These are phyloP conservation scores for Pachyrhynchus sulphureomaculatus DNA, from an alignment of 1,140 invertebrate species.

Conservation along the genomic window DNA sequence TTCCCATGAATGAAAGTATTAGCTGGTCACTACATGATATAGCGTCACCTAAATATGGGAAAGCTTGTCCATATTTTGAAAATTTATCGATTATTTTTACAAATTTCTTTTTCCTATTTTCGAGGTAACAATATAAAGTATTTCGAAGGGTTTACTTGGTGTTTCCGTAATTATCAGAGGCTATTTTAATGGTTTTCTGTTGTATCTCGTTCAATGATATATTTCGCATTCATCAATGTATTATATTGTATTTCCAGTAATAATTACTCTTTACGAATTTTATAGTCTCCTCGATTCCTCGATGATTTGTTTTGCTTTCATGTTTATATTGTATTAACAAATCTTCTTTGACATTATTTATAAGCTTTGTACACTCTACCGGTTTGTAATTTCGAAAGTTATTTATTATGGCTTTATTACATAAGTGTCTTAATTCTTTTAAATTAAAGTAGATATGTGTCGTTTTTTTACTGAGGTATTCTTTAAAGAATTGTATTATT, in stretches of 20 bases:
- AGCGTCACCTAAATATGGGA: constrained; percentile 8
- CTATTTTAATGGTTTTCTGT: constrained; percentile 14
- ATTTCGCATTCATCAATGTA: constrained; percentile 31
- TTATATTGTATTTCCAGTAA: constrained; percentile 16
- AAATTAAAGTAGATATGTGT: neutral
- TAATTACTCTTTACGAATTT: constrained; percentile 19
- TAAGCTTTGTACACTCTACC: too few species aligned
- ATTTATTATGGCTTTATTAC: neutral
- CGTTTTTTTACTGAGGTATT: neutral
- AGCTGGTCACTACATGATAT: constrained; percentile 20
- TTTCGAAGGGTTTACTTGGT: constrained; percentile 17
- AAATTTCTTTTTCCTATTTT: constrained; percentile 16
- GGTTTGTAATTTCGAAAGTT: neutral
- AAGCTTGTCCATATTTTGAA: constrained; percentile 32
- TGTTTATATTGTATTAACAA: constrained; percentile 10
- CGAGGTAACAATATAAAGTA: constrained; percentile 15
- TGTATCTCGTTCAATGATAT: constrained; percentile 13
- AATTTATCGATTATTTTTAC: constrained; percentile 23
- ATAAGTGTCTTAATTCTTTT: constrained; percentile 1
- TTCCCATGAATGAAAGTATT: constrained; percentile 27
- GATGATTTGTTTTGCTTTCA: constrained; percentile 27
- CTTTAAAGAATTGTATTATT: neutral
- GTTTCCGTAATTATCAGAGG: constrained; percentile 9
- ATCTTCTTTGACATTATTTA: neutral
- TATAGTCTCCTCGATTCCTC: constrained; percentile 22